These are phyloP conservation scores for Bryconaethiops microstoma DNA, from an alignment of 2,797 vertebrate genomes.

Conservation along the genomic window DNA sequence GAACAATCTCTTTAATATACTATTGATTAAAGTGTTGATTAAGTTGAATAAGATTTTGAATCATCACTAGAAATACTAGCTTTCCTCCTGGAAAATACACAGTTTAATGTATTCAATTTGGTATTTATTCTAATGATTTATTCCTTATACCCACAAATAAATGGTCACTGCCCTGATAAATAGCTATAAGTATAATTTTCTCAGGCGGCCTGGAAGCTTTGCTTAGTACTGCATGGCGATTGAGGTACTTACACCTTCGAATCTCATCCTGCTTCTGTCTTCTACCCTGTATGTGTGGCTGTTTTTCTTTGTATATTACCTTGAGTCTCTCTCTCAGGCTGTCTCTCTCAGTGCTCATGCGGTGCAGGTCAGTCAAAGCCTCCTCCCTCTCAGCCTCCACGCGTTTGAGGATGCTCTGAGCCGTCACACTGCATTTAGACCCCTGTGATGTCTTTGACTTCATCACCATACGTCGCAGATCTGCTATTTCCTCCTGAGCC, in stretches of 20 bases:
- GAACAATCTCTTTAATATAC: no score
- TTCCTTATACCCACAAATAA: no score
- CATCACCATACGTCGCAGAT: slow-evolving; percentile 73
- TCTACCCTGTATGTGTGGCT: slow-evolving; percentile 63
- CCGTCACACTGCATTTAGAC: slow-evolving; percentile 64
- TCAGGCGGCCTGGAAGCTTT: no score
- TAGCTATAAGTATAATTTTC: no score
- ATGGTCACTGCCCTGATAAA: no score
- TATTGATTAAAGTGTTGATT: no score
- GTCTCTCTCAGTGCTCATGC: slow-evolving; percentile 79
- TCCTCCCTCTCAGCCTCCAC: slow-evolving; percentile 77
- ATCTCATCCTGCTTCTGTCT: no score
- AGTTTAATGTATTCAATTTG: slow-evolving; percentile 45
- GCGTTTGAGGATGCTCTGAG: slow-evolving; percentile 73
- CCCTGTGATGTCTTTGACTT: slow-evolving; percentile 69
- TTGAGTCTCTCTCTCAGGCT: slow-evolving; percentile 80
- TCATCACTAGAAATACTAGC: no score
- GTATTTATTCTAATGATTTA: no score
- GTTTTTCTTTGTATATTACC: slow-evolving; percentile 70
- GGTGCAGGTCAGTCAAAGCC: slow-evolving; percentile 72
- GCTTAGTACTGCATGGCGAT: no score
- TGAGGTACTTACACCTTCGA: no score
- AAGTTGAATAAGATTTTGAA: not conserved
- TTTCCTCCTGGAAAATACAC: not conserved
- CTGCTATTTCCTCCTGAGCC: slow-evolving; percentile 79